phyloP scores from a whole-genome alignment of 2,888 invertebrate species.

The Dryadula phaetusa region DNA sequence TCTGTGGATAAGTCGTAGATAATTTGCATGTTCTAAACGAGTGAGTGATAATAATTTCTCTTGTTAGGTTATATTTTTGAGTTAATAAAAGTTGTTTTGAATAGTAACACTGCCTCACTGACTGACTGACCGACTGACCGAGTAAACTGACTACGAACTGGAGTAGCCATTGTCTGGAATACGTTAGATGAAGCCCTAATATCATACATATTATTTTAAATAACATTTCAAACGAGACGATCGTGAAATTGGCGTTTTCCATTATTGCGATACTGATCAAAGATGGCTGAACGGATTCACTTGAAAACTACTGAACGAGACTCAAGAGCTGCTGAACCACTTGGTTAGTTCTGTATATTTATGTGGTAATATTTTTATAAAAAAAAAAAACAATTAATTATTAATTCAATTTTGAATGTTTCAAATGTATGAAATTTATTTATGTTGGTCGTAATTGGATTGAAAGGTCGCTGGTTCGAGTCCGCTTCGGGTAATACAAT shows the following conservation, averaged over 20 bases:
- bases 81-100: no score
- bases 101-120: not conserved
- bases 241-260: not conserved
- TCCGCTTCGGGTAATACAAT: not conserved
- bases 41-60: not conserved
- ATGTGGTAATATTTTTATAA: not conserved
- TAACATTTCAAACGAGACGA: not conserved
- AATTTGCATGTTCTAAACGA: not conserved
- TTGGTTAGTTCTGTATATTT: not conserved
- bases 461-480: conserved; percentile 15
- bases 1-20: no score
- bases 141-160: not conserved
- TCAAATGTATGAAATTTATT: not conserved
- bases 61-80: no score
- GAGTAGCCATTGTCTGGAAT: not conserved
- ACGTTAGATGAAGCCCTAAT: conserved; percentile 34
- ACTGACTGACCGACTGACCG: not conserved
- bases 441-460: not conserved
- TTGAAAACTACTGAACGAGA: conserved; percentile 41
- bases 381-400: not conserved
- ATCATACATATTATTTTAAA: conserved; percentile 14
- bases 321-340: conserved; percentile 17
- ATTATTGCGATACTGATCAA: conserved; percentile 7
- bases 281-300: conserved; percentile 41
- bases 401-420: not conserved